These are phyloP conservation scores for Sebastes hopkinsi DNA, from an alignment of 2,797 vertebrate species.

Conservation along the genomic window DNA sequence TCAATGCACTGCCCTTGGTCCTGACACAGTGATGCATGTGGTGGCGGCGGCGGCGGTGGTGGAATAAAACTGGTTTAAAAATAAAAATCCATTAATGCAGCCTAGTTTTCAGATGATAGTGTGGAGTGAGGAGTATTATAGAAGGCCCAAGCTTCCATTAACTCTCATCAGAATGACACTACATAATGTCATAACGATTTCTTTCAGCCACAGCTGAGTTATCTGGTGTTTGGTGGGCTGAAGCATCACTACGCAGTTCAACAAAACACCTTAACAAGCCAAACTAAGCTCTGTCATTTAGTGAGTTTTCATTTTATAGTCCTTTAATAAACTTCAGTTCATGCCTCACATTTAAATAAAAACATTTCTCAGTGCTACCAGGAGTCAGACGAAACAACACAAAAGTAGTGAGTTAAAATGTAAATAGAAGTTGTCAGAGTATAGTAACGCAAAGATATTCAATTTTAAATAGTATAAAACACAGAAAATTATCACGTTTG, in stretches of 20 bases:
- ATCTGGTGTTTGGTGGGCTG: not conserved
- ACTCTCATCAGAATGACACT: not conserved
- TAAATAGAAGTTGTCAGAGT: not conserved
- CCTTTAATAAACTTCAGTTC: not conserved
- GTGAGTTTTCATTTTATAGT: not conserved
- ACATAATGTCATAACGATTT: constrained; percentile 29
- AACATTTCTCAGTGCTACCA: too few species aligned
- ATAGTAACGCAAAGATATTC: not conserved
- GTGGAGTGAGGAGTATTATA: constrained; percentile 8
- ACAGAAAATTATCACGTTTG: not conserved
- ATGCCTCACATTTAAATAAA: not conserved
- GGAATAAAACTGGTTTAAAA: constrained; percentile 46
- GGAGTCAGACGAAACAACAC: not conserved
- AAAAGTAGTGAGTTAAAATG: not conserved
- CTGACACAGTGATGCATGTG: constrained; percentile 28
- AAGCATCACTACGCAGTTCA: not conserved
- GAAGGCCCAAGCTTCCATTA: constrained; percentile 36
- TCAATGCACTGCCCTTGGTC: constrained; percentile 63
- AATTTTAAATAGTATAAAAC: not conserved
- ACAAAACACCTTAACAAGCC: not conserved
- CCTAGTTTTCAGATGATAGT: constrained; percentile 36
- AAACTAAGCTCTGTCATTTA: not conserved
- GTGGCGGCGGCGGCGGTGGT: not conserved
- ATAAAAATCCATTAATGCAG: constrained; percentile 69
- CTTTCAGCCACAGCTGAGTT: not conserved